Conservation (phyloP, 1,140 invertebrate species). For the Gryllus bimaculatus region DNA sequence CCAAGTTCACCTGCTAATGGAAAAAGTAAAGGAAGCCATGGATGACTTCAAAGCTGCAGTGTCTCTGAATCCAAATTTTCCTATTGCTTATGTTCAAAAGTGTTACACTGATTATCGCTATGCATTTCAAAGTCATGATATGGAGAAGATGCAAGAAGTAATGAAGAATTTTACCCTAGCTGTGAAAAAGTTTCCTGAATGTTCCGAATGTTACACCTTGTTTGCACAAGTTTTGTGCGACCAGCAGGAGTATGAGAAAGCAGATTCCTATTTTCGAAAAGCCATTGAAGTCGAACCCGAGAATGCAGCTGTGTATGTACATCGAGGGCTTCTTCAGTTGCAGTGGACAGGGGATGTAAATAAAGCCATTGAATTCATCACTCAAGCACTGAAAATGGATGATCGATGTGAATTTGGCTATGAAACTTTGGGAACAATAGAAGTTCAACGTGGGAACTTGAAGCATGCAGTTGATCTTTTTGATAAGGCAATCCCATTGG, state of each 20-base stretch:
- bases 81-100: conserved; percentile 78
- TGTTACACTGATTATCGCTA: conserved; percentile 73
- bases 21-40: conserved; percentile 67
- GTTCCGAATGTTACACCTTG: conserved; percentile 72
- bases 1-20: conserved; percentile 70
- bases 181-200: conserved; percentile 69
- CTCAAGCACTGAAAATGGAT: conserved; percentile 77
- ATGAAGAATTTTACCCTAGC: conserved; percentile 63
- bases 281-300: conserved; percentile 72
- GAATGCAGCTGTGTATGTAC: conserved; percentile 79
- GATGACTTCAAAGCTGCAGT: conserved; percentile 76
- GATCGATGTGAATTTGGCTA: conserved; percentile 88
- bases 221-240: conserved; percentile 74
- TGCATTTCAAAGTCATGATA: conserved; percentile 43
- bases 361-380: conserved; percentile 66
- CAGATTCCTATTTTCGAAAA: conserved; percentile 70
- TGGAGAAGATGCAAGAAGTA: conserved; percentile 45
- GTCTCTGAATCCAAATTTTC: conserved; percentile 67
- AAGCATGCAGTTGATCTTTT: conserved; percentile 73
- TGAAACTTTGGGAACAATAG: conserved; percentile 87
- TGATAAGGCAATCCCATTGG: conserved; percentile 77
- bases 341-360: conserved; percentile 74
- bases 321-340: conserved; percentile 69
- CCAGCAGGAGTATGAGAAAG: conserved; percentile 68
- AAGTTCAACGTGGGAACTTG: conserved; percentile 84